Conservation (phyloP, 2,113 vertebrate species). For the Hydrolagus affinis region DNA sequence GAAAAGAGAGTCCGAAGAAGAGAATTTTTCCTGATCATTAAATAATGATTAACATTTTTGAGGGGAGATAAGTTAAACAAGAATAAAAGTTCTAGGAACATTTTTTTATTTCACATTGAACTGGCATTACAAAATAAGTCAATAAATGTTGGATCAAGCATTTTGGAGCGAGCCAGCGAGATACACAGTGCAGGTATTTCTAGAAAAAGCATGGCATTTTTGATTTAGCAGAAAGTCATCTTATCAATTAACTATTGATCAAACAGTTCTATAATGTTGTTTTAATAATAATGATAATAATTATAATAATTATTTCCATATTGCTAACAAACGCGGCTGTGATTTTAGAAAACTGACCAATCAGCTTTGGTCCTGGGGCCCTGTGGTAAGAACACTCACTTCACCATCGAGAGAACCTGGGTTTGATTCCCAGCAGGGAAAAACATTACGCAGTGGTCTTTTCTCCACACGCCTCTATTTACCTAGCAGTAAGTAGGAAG, state of each 20-base stretch:
- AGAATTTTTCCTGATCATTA: background rate
- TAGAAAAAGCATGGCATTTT: background rate
- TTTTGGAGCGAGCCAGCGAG: background rate
- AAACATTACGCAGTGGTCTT: too few species aligned
- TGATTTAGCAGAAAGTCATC: slow-evolving; percentile 3
- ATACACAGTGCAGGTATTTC: slow-evolving; percentile 8
- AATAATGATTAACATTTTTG: slow-evolving; percentile 30
- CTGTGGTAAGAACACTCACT: too few species aligned
- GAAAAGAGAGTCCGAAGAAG: too few species aligned
- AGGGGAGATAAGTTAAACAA: slow-evolving; percentile 26
- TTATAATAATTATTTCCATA: too few species aligned
- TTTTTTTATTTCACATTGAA: slow-evolving; percentile 23
- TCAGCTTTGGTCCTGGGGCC: too few species aligned
- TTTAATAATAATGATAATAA: too few species aligned
- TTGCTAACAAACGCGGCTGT: too few species aligned
- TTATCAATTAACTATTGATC: background rate
- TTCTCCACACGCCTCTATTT: too few species aligned
- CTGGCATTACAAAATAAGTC: slow-evolving; percentile 19
- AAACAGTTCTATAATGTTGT: background rate
- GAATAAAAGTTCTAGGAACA: slow-evolving; percentile 16
- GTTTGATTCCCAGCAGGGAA: too few species aligned
- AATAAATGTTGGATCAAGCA: slow-evolving; percentile 16
- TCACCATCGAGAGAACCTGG: too few species aligned
- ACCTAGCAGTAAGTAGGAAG: too few species aligned
- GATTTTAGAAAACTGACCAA: too few species aligned